These are phyloP conservation scores for Nebria brevicollis DNA, from an alignment of 2,888 invertebrate genomes.

Conservation along the genomic window DNA sequence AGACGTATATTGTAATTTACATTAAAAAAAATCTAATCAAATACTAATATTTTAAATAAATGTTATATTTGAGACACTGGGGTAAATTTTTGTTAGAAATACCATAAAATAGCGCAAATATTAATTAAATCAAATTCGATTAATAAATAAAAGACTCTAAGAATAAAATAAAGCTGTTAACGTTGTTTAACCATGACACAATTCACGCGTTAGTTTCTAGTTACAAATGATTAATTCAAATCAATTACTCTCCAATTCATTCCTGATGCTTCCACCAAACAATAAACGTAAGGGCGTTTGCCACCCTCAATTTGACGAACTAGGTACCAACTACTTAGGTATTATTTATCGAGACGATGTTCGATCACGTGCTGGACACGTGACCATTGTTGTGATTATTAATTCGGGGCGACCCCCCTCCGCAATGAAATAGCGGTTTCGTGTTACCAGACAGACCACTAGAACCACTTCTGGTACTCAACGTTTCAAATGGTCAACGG, in stretches of 20 bases:
- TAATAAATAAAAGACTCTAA: too few relatives aligned
- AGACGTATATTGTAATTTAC: too few relatives aligned
- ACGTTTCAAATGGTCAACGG: conserved; percentile 22
- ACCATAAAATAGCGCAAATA: too few relatives aligned
- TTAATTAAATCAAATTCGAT: too few relatives aligned
- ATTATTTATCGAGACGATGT: conserved; percentile 56
- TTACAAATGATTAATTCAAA: conserved; percentile 1
- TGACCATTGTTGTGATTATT: conserved; percentile 56
- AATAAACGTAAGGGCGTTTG: neutral
- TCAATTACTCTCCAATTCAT: neutral
- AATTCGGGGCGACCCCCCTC: conserved; percentile 52
- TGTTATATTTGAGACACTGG: too few relatives aligned
- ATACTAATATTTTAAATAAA: too few relatives aligned
- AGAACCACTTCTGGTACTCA: conserved; percentile 16
- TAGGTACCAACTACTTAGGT: conserved; percentile 1
- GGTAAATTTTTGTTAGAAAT: too few relatives aligned
- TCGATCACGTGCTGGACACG: conserved; percentile 55
- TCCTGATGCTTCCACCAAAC: neutral
- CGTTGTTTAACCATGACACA: neutral
- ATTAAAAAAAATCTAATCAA: too few relatives aligned
- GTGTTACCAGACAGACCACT: conserved; percentile 39
- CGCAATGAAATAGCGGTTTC: conserved; percentile 48
- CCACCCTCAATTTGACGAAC: neutral
- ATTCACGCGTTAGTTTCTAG: neutral
- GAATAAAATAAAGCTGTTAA: neutral